Conservation (phyloP, 2,113 vertebrate genomes). For the Silurus glanis region DNA sequence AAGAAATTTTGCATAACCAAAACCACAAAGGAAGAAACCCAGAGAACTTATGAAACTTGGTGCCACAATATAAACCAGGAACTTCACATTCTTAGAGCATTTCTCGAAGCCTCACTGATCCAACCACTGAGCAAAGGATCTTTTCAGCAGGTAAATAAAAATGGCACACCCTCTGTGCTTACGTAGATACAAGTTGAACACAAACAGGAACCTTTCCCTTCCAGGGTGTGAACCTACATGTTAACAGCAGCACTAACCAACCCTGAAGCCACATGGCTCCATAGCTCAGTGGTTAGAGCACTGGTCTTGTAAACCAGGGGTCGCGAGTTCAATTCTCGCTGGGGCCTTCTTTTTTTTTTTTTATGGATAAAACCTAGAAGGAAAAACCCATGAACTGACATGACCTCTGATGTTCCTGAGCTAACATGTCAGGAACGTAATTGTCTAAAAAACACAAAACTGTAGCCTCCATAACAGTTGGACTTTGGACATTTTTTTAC, state of each 20-base stretch:
- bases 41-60: neutral
- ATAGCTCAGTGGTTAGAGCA: constrained; percentile 31
- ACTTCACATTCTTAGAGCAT: neutral
- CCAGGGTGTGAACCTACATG: neutral
- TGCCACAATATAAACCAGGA: neutral
- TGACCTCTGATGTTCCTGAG: neutral
- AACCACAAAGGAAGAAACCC: neutral
- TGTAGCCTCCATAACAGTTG: neutral
- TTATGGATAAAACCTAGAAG: neutral
- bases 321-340: constrained; percentile 20
- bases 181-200: neutral
- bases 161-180: neutral
- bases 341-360: neutral
- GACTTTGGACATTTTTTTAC: neutral
- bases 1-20: neutral
- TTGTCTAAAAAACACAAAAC: neutral
- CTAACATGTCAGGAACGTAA: neutral
- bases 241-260: neutral
- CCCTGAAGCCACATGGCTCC: accelerated
- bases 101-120: neutral
- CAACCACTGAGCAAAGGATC: neutral
- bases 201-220: neutral
- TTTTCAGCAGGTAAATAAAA: neutral
- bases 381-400: neutral
- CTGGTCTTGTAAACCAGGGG: constrained; percentile 32